Percentiles rank a stretch among this genome's conserved stretches.
These are phyloP conservation scores for Galbula dea DNA, from an alignment of 2,113 vertebrate genomes.

Conservation along the genomic window DNA sequence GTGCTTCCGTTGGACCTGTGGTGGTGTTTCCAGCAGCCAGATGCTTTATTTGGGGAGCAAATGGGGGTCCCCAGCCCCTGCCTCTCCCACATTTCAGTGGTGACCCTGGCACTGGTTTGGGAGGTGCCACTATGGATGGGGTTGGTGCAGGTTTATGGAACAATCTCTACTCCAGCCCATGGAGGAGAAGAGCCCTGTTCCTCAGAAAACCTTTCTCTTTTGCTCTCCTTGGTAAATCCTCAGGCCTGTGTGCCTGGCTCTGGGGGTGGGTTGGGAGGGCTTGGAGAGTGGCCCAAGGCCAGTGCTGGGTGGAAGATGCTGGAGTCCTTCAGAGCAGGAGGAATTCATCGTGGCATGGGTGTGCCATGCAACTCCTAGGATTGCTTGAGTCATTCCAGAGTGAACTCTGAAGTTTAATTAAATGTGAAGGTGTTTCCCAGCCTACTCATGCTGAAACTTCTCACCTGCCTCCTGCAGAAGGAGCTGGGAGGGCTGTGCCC, in stretches of 20 bases:
- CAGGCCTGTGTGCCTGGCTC: rapidly evolving
- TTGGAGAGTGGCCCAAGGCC: rapidly evolving
- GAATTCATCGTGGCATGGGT: neutral
- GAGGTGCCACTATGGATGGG: no score
- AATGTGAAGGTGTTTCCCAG: neutral
- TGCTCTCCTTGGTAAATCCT: rapidly evolving
- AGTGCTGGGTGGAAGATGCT: neutral
- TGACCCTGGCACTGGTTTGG: rapidly evolving
- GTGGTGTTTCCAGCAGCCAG: neutral
- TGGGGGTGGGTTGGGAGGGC: neutral
- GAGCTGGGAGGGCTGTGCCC: neutral
- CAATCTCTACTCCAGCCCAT: neutral
- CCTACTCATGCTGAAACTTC: neutral
- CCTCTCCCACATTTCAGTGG: rapidly evolving
- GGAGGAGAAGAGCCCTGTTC: neutral
- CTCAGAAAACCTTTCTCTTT: neutral
- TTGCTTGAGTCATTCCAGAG: neutral
- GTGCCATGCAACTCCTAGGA: neutral
- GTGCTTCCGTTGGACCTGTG: rapidly evolving
- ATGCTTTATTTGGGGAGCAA: neutral
- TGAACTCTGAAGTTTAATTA: neutral
- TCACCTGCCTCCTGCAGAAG: neutral
- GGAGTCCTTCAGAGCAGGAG: neutral
- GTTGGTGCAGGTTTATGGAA: neutral
- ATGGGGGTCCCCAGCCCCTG: rapidly evolving